Evolutionary conservation across 1,140 invertebrate genomes (phyloP).

Genomic region (Drosophila pectinifera): DNA sequence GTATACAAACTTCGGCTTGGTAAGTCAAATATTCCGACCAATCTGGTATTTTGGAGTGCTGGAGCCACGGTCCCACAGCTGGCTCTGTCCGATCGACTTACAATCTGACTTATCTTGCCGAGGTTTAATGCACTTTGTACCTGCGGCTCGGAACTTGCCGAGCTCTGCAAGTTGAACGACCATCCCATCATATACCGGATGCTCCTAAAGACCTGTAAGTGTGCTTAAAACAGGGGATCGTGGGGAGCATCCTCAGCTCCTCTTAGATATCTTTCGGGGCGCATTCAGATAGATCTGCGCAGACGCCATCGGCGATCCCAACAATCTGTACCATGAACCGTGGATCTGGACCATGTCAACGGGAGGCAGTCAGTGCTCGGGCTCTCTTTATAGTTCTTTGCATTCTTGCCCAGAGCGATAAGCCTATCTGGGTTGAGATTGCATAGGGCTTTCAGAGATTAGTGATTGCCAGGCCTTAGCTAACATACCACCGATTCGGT

Average conservation of each 20-base stretch:
- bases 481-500: conserved; percentile 6
- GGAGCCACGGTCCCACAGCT: conserved; percentile 4
- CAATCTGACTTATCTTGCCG: conserved; percentile 5
- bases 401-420: conserved; percentile 13
- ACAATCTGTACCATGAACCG: conserved; percentile 24
- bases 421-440: conserved; percentile 24
- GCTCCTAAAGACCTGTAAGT: conserved; percentile 22
- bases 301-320: too few species aligned
- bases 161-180: background rate
- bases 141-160: background rate
- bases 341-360: conserved; percentile 8
- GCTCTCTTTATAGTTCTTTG: background rate
- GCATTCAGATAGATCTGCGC: too few species aligned
- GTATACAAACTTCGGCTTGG: background rate
- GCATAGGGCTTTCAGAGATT: conserved; percentile 3
- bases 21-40: background rate
- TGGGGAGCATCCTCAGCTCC: background rate
- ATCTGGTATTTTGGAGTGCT: conserved; percentile 16
- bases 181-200: background rate
- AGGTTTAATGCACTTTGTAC: conserved; percentile 43
- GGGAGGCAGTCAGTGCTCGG: background rate
- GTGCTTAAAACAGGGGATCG: too few species aligned
- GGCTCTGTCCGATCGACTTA: background rate
- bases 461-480: conserved; percentile 3
- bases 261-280: background rate